Conservation (phyloP, 1,140 invertebrate genomes). For the Cepaea nemoralis region DNA sequence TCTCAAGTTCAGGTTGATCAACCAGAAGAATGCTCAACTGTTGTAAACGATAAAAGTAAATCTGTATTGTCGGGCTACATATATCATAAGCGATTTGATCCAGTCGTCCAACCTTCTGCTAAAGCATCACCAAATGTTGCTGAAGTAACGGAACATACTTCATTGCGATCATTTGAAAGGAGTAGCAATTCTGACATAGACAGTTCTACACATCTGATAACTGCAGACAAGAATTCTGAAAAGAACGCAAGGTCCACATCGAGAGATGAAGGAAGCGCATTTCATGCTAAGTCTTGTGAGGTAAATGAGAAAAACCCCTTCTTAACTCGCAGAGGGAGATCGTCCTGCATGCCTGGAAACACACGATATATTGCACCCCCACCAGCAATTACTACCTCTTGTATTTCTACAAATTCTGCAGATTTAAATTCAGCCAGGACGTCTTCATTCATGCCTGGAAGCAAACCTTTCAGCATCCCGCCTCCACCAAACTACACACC, state of each 20-base stretch:
- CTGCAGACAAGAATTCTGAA: neutral
- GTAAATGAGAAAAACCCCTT: neutral
- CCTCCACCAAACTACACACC: conserved; percentile 28
- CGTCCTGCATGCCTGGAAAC: conserved; percentile 29
- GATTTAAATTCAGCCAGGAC: neutral
- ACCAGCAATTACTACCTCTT: neutral
- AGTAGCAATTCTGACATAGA: neutral
- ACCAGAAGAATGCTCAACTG: neutral
- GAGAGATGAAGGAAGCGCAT: neutral
- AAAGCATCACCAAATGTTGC: neutral
- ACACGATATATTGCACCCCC: conserved; percentile 17
- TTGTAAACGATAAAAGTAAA: neutral
- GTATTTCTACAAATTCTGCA: neutral
- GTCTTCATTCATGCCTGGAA: neutral
- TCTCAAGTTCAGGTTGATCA: neutral
- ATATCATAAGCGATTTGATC: too few relatives aligned
- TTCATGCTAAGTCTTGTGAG: neutral
- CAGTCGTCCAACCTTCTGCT: too few relatives aligned
- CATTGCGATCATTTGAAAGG: neutral
- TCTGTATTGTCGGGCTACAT: too few relatives aligned
- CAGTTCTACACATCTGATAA: neutral
- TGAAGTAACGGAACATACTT: neutral
- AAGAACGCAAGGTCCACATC: neutral
- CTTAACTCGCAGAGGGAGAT: neutral
- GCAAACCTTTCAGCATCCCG: neutral